Percentiles rank a stretch among this genome's conserved stretches.
phyloP scores from a whole-genome alignment of 2,888 invertebrate species.

The Tuberolachnus salignus region DNA sequence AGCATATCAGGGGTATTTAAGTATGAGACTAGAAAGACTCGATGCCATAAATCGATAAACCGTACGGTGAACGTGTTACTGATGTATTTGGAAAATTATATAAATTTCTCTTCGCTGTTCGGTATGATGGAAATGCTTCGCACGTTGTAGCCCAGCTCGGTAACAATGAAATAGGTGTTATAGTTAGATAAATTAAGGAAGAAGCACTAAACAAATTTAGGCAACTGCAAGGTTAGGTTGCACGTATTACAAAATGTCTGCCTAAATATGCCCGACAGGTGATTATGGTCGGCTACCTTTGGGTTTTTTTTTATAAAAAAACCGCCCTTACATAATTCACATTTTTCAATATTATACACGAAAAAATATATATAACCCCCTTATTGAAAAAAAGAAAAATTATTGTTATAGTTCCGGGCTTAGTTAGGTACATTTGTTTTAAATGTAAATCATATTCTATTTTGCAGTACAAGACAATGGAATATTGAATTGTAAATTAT shows the following conservation, averaged over 20 bases:
- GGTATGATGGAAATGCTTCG: conserved; percentile 59
- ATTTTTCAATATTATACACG: too few relatives aligned
- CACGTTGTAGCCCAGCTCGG: neutral
- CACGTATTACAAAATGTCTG: neutral
- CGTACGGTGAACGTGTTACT: neutral
- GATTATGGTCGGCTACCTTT: neutral
- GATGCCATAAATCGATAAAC: too few relatives aligned
- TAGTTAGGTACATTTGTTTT: too few relatives aligned
- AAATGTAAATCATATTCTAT: too few relatives aligned
- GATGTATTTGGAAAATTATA: conserved; percentile 60
- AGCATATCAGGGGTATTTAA: too few relatives aligned
- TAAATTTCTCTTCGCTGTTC: conserved; percentile 61
- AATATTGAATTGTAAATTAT: too few relatives aligned
- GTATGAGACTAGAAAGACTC: conserved; percentile 42
- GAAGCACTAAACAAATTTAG: neutral
- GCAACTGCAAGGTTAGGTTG: neutral
- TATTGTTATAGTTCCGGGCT: too few relatives aligned
- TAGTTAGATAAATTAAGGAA: neutral
- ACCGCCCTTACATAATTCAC: too few relatives aligned
- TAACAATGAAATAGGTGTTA: neutral
- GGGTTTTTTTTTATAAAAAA: too few relatives aligned
- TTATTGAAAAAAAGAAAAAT: too few relatives aligned
- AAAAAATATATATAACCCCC: too few relatives aligned
- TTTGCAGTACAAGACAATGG: too few relatives aligned
- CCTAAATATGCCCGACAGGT: neutral